Base-by-base conservation (phyloP, 2,113 vertebrate species). In the Lutjanus erythropterus region DNA sequence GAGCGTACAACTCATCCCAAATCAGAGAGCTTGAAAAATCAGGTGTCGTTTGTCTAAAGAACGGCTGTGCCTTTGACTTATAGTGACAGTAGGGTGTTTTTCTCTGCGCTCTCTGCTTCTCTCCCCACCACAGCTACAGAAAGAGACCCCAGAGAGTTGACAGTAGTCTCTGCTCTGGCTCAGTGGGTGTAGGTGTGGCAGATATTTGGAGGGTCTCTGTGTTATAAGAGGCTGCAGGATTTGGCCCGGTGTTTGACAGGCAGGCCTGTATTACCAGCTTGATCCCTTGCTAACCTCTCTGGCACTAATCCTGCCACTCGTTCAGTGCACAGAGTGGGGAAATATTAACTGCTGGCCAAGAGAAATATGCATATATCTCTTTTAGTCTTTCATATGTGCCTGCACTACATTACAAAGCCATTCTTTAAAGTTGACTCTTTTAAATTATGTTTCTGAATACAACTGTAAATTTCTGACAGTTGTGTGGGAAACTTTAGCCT, bases 211-310 rank as follows among this genome's bases (percentile, higher is more conserved):
- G 68, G 71, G 55, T 74, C 39, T 78, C 44, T 46, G 9, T 70
- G 69, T 84, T 10, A n/a, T n/a, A 44, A 31, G 5, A 56, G 62
- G 62, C 74, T 81, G 25, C 68, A 59, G 78, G 52, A 56, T 74
- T 75, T 75, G 62, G 68, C 60, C 66, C 35, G 2, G 49, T 33
- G 41, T 69, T 66, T 71, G 47, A 71, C 58, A 58, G 70, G 9
- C 69, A 56, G 64, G 50, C 42, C 56, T 50, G 60, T 55, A 42
- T 66, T 50, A 75, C 56, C 39, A 66, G 76, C 68, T 41, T 49
- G 55, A 73, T 73, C 58, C 68, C 25, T 65, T 16, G 9, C 42
- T 44, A 47, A 72, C 61, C 66, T 76, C 37, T 47, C 39, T 73
- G 23, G 61, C 58, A 55, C 41, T 41, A 50, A 49, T 41, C 11